phyloP scores from a whole-genome alignment of 2,113 vertebrate species.

The Crotalus tigris region DNA sequence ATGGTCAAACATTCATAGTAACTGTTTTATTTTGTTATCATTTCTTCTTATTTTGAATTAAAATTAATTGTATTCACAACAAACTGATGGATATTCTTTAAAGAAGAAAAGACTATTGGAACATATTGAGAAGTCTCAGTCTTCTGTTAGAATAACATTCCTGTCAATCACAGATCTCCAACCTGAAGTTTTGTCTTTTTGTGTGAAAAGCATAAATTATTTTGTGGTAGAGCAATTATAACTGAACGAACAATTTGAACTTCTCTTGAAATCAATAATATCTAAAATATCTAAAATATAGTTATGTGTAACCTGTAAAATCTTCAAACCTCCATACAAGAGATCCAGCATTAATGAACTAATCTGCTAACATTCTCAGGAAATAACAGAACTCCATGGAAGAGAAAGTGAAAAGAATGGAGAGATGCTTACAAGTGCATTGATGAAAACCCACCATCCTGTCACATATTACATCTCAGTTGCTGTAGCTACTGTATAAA shows the following conservation, averaged over 20 bases:
- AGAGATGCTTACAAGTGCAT: constrained; percentile 57
- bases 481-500: constrained; percentile 76
- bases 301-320: constrained; percentile 29
- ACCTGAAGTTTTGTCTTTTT: not conserved
- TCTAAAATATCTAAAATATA: constrained; percentile 15
- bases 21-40: not conserved
- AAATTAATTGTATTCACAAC: constrained; percentile 12
- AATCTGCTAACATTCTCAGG: constrained; percentile 47
- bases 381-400: constrained; percentile 55
- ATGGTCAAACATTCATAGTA: not conserved
- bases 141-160: constrained; percentile 19
- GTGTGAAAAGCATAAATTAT: constrained; percentile 6
- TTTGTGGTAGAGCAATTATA: not conserved
- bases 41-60: not conserved
- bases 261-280: not conserved
- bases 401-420: constrained; percentile 58
- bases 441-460: constrained; percentile 69
- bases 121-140: constrained; percentile 19
- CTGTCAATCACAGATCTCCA: not conserved
- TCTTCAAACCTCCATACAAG: constrained; percentile 28
- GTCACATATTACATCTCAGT: constrained; percentile 85
- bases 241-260: not conserved
- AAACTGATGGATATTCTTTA: constrained; percentile 12
- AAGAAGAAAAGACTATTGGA: constrained; percentile 7
- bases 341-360: constrained; percentile 58